phyloP scores from a whole-genome alignment of 2,888 invertebrate species.

The Idaea biselata region DNA sequence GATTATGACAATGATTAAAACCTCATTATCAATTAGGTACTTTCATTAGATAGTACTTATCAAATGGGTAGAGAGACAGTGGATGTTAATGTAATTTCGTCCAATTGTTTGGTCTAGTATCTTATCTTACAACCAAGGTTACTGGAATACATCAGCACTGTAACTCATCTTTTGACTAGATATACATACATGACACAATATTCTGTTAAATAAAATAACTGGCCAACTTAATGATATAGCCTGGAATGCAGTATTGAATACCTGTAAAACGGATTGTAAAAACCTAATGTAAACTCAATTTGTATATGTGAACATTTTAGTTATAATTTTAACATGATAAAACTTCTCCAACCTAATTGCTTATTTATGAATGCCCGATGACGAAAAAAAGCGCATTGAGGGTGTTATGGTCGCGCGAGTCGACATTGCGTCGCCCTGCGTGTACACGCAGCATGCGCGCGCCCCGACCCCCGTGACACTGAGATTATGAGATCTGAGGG shows the following conservation, averaged over 20 bases:
- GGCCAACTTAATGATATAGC: too few species aligned
- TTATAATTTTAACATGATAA: too few species aligned
- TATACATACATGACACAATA: too few species aligned
- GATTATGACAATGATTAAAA: too few species aligned
- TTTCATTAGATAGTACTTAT: background rate
- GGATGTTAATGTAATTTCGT: background rate
- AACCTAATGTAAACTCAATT: too few species aligned
- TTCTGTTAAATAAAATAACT: too few species aligned
- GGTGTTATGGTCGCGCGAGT: slow-evolving; percentile 21
- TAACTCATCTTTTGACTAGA: too few species aligned
- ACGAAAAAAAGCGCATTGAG: slow-evolving; percentile 43
- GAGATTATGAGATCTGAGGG: slow-evolving; percentile 57
- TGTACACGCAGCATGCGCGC: slow-evolving; percentile 31
- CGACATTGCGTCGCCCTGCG: slow-evolving; percentile 22
- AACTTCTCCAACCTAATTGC: background rate
- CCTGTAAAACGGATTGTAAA: too few species aligned
- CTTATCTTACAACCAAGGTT: background rate
- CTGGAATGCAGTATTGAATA: too few species aligned
- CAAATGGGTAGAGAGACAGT: background rate
- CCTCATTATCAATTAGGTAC: too few species aligned
- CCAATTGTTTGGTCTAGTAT: background rate
- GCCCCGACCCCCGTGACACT: slow-evolving; percentile 32
- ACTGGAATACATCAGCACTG: background rate
- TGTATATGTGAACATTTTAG: too few species aligned
- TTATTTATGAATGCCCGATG: slow-evolving; percentile 40